Evolutionary conservation across 2,888 invertebrate genomes (phyloP), one percentile per base, ranked within the genome.

Genomic region (Eupithecia pulchellata): DNA sequence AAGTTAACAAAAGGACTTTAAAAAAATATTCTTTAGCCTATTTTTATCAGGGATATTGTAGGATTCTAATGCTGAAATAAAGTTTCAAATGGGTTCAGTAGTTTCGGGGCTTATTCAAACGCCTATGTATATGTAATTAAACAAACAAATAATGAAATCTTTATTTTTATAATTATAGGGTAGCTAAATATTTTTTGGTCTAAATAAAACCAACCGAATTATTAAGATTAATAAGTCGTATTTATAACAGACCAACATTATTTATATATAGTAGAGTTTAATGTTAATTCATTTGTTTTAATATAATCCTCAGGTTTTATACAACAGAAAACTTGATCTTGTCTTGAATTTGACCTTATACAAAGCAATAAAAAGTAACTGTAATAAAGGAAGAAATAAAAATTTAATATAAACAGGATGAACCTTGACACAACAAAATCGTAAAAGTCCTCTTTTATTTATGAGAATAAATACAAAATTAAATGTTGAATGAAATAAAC

Each of bases 321-420:
- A 42, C 6, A 42, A 42, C 42, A n/a, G 42, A 8, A 9, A 20
- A 20, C 11, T 25, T 25, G n/a, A n/a, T n/a, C 25, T 52, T 25
- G 13, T 52, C 20, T 8, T 11, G 47, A 47, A 47, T 11, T 47
- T 20, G 1, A 47, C 20, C 20, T 4, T 25, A 13, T 13, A 52
- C 20, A 25, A 25, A 20, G 9, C 3, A 47, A 47, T 47, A 47
- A 47, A 52, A 11, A 29, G 14, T 57, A 29, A 57, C 8, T 57
- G 29, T 57, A 57, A 8, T 29, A 64, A 32, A 72, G 67, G 47
- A 60, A 17, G n/a, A 62, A 42, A 55, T 20, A 25, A 65, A 34
- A 64, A 4, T 47, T 47, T 60, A 11, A 11, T 60, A 8, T 57
- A 61, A 61, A 61, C 61, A 61, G 61, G 61, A 34, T 32, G 20